Evolutionary conservation across 2,113 vertebrate species (phyloP).

Genomic region (Ciconia boyciana): DNA sequence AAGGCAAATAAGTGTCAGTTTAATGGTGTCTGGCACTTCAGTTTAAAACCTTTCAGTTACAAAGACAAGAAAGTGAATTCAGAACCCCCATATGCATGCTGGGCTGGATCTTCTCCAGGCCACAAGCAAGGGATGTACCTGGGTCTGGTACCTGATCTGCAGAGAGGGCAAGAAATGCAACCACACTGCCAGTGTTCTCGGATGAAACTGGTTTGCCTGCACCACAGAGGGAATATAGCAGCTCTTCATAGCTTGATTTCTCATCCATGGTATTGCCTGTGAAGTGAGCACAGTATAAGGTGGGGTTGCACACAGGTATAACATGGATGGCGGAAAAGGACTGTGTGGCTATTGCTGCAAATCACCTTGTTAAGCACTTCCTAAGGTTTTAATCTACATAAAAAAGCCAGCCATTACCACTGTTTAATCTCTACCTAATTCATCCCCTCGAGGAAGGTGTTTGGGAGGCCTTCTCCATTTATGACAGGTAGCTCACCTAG

Average conservation of each 20-base stretch:
- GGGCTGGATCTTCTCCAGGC: not conserved
- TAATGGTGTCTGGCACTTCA: not conserved
- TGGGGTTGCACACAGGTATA: not conserved
- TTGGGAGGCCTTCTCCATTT: not conserved
- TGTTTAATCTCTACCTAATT: not conserved
- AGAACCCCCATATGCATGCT: fast-evolving
- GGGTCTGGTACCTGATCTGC: not conserved
- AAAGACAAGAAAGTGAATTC: not conserved
- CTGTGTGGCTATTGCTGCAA: not conserved
- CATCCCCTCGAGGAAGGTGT: not conserved
- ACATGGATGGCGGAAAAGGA: not conserved
- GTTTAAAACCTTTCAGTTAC: not conserved
- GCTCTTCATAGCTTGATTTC: not conserved
- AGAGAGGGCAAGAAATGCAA: not conserved
- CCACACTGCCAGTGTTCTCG: not conserved
- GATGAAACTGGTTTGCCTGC: not conserved
- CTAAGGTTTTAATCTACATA: not conserved
- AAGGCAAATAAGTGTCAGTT: conserved; percentile 17
- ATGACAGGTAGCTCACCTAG: not conserved
- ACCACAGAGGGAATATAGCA: not conserved
- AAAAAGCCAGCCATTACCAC: not conserved
- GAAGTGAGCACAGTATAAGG: not conserved
- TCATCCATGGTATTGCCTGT: not conserved
- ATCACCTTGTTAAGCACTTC: not conserved
- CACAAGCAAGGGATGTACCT: not conserved